Base-by-base conservation (phyloP, 2,888 invertebrate genomes). In the Limnephilus auricula region DNA sequence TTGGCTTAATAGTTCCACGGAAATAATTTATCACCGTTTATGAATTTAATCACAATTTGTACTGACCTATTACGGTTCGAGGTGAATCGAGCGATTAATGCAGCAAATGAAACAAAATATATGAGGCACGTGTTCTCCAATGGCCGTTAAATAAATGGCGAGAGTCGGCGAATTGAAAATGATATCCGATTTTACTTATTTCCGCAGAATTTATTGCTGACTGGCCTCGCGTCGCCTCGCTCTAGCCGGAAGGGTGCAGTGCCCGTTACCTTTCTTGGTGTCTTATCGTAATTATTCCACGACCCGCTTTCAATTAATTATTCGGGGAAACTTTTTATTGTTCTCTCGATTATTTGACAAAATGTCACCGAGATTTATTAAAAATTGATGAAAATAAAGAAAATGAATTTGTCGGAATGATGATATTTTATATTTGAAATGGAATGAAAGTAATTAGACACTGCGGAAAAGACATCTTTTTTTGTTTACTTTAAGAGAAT, bases 111-210 rank as follows among this genome's bases (percentile, higher is more conserved):
- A 85, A 85, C 37, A 40, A 85, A 85, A 85, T 85, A 85, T 85
- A 85, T 85, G 34, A 40, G 84, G 84, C 84, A 85, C 84, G 84
- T 85, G 84, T 25, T 85, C 82, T n/a, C 82, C 37, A 34, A 85
- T 85, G n/a, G 25, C 82, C 89, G 50, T 40, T 65, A 45, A 25
- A 89, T 89, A 89, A 89, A 83, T 89, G 45, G 65, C 80, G n/a
- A 65, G 78, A 90, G 32, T 90, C 85, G 79, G 90, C 85, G 83
- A 90, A 90, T 90, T 84, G 89, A 89, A 89, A 89, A 89, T 37
- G 89, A 89, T 89, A 85, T 78, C 90, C 78, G 90, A 90, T 90
- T 85, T 90, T 82, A 85, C 90, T 90, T 89, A 82, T 80, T 89
- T 83, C 65, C 32, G 65, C 40, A 83, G 50, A 83, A 89, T 89